Conservation (phyloP, 2,888 invertebrate genomes). For the Mythimna ferrago region DNA sequence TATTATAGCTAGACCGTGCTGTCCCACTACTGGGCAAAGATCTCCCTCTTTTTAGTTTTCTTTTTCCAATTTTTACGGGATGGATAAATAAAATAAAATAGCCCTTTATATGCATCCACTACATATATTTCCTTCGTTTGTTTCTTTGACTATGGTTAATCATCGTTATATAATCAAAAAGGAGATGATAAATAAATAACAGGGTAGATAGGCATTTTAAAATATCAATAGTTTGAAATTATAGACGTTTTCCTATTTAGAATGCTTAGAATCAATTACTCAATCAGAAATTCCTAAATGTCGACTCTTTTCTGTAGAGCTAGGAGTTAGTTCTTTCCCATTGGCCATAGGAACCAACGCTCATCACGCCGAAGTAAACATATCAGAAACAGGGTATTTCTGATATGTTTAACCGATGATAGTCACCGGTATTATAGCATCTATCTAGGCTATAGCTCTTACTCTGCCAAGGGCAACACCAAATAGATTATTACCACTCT, state of each 20-base stretch:
- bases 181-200: not conserved
- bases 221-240: not conserved
- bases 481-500: slow-evolving; percentile 1
- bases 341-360: not conserved
- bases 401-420: too few species aligned
- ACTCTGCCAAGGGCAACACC: slow-evolving; percentile 27
- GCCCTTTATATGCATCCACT: too few species aligned
- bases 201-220: not conserved
- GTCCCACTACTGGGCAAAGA: too few species aligned
- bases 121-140: too few species aligned
- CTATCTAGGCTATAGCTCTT: slow-evolving; percentile 8
- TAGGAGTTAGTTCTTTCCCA: not conserved
- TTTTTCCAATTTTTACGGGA: too few species aligned
- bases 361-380: not conserved
- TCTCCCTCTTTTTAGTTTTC: not conserved
- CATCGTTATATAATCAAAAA: too few species aligned
- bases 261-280: too few species aligned
- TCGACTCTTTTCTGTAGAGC: not conserved
- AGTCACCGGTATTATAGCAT: slow-evolving; percentile 1
- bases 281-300: not conserved
- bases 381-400: not conserved
- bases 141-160: too few species aligned
- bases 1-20: too few species aligned
- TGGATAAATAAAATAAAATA: too few species aligned
- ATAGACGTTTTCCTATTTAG: too few species aligned